Base-by-base conservation (phyloP, 2,888 invertebrate genomes). In the Anticlea derivata region DNA sequence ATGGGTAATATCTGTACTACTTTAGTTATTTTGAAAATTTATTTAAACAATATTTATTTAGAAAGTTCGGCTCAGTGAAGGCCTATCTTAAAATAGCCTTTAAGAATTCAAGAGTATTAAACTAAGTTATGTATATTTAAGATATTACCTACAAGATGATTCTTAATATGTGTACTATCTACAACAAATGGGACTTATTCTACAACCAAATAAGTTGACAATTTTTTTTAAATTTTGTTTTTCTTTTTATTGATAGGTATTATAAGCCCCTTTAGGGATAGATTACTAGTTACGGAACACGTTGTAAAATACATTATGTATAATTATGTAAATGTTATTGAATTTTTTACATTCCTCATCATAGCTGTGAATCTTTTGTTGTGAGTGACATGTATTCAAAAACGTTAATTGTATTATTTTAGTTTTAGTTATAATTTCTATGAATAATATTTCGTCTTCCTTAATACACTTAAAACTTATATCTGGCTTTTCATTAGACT, bases 101-200 rank as follows among this genome's bases (percentile, higher is more conserved):
- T 59, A 59, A 56, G 49, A 11, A 39, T 46, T 39, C 46, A 53
- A 53, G 29, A 60, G 60, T 60, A 60, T 60, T 60, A 60, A 35
- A 53, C 35, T 46, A 49, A 33, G 45, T 43, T 54, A 54, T 38
- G 11, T 23, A 37, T 49, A 40, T 45, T 44, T 40, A 48, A 43
- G 38, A 8, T 39, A 24, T 33, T 47, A 17, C 17, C 17, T 17
- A 17, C 4, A n/a, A n/a, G n/a, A n/a, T n/a, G n/a, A n/a, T n/a
- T n/a, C n/a, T n/a, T n/a, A n/a, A n/a, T n/a, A n/a, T n/a, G n/a
- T n/a, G n/a, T 17, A 17, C 17, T 17, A 17, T 22, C 7, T 38
- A n/a, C n/a, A n/a, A n/a, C n/a, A n/a, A n/a, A n/a, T n/a, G n/a
- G n/a, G n/a, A n/a, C n/a, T n/a, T n/a, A n/a, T n/a, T n/a, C n/a